These are phyloP conservation scores for Microcebus jonahi DNA, from an alignment of 2,113 vertebrate species.

Conservation along the genomic window DNA sequence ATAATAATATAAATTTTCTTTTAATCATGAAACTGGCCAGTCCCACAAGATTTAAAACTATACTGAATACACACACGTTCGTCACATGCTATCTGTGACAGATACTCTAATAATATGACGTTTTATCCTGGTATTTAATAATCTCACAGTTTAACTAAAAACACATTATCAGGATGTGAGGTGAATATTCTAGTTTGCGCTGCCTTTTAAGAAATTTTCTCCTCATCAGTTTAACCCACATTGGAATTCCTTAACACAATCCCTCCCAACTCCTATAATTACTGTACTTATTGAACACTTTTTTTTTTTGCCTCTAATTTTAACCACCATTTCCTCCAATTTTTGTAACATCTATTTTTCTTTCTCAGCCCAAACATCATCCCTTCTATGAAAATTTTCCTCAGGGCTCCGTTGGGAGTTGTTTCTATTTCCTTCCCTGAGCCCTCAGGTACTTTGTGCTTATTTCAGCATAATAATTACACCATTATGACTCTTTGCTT, in stretches of 20 bases:
- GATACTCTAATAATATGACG: neutral
- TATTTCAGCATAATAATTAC: neutral
- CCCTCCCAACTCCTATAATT: neutral
- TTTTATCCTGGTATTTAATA: conserved; percentile 24
- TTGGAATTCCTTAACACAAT: neutral
- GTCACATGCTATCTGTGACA: neutral
- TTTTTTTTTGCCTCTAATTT: neutral
- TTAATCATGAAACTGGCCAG: neutral
- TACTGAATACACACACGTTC: neutral
- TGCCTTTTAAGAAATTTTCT: conserved; percentile 28
- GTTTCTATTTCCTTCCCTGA: neutral
- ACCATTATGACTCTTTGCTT: neutral
- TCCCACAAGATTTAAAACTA: neutral
- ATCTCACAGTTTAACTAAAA: conserved; percentile 14
- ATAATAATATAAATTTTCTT: conserved; percentile 28
- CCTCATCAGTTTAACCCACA: neutral
- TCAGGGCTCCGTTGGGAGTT: neutral
- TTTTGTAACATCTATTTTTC: neutral
- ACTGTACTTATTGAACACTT: neutral
- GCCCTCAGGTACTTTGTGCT: neutral
- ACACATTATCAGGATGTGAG: neutral
- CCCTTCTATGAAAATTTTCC: neutral
- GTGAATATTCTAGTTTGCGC: neutral
- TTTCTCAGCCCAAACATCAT: neutral
- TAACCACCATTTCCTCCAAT: neutral